Evolutionary conservation across 2,888 invertebrate species (phyloP), one percentile per base, ranked within the genome.

Genomic region (Therioaphis trifolii): DNA sequence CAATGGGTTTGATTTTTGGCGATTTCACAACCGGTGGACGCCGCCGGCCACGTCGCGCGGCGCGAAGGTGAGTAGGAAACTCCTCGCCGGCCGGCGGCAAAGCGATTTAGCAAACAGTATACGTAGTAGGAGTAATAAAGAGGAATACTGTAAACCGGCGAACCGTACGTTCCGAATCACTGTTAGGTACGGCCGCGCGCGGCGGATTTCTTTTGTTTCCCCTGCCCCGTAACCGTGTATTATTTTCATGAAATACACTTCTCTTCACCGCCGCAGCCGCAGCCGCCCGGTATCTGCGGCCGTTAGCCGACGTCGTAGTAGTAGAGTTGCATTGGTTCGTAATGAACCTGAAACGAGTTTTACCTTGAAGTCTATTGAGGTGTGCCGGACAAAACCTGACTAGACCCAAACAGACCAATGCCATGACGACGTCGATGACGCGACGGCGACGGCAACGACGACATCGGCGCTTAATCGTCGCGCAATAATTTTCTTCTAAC

Each of bases 341-440:
- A 74, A 82, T 82, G 82, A 82, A 82, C 82, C 72, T 74, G 82
- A 82, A 82, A 82, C 82, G 52, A 82, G 82, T 82, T 82, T 82
- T 63, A 74, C 82, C 82, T 82, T 82, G 82, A 82, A 74, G 69
- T 82, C 82, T 74, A 29, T 52, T 12, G 82, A 80, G 78, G 78
- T 69, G 78, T 79, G 78, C 78, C 78, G 78, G 78, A 79, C 68
- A 69, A 79, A 78, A 79, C 68, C 78, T 52, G 78, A 78, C 78
- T 68, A 74, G 55, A 74, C 12, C 35, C 35, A 52, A 12, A 66
- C 35, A 15, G 49, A 77, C 63, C 77, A 77, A 77, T 77, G 77
- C 77, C 77, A 75, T 21, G 58, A 49, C 43, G 58, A 58, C 75
- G 75, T 18, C 35, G n/a, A 21, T 58, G 43, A 12, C 46, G 15